Conservation (phyloP, 1,140 invertebrate species). For the Whitmania pigra region DNA sequence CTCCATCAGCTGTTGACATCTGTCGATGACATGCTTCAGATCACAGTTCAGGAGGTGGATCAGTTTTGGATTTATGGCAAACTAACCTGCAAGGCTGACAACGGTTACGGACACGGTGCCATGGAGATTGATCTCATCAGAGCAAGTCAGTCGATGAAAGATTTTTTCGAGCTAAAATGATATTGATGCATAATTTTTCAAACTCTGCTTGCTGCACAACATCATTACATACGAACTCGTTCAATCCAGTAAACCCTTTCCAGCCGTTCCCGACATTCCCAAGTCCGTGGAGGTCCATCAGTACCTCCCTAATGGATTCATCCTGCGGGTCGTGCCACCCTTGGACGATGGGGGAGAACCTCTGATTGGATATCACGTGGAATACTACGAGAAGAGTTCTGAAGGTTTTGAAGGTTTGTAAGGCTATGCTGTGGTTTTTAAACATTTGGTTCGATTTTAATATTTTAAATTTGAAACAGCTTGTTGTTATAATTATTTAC, state of each 20-base stretch:
- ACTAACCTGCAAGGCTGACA: constrained; percentile 70
- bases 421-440: too few relatives aligned
- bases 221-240: too few relatives aligned
- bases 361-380: constrained; percentile 55
- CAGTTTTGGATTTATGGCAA: constrained; percentile 47
- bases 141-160: constrained; percentile 41
- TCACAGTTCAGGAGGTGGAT: constrained; percentile 20
- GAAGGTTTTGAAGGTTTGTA: not conserved
- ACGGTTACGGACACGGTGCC: constrained; percentile 56
- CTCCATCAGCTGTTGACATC: not conserved
- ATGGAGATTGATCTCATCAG: constrained; percentile 58
- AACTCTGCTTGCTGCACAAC: too few relatives aligned
- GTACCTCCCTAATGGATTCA: constrained; percentile 60
- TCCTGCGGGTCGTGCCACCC: constrained; percentile 61
- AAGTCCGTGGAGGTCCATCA: constrained; percentile 20
- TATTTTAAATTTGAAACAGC: too few relatives aligned
- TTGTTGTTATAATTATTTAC: too few relatives aligned
- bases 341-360: constrained; percentile 59
- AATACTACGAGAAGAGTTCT: constrained; percentile 54
- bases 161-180: too few relatives aligned
- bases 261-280: constrained; percentile 19
- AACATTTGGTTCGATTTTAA: too few relatives aligned
- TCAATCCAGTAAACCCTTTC: not conserved
- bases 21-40: not conserved
- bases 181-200: too few relatives aligned